Percentiles rank a stretch among this genome's conserved stretches.
Conservation (phyloP, 2,113 vertebrate genomes). For the Phyllostomus hastatus region DNA sequence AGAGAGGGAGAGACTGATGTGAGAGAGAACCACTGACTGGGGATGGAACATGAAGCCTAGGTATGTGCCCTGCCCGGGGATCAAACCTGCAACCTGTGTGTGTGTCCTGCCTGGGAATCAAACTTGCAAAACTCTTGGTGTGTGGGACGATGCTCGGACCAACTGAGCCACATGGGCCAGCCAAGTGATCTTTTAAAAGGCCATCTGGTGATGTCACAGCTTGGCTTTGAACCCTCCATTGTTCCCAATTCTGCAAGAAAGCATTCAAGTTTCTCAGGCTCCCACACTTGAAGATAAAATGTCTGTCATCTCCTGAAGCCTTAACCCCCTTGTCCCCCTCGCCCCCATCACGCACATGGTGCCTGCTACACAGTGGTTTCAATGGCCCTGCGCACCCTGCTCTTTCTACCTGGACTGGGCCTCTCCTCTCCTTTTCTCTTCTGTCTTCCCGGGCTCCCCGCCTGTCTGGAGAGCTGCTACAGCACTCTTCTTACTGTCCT, state of each 20-base stretch:
- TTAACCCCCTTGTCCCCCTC: background rate
- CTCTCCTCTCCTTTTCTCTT: background rate
- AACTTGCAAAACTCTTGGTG: too few species aligned
- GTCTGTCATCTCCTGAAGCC: background rate
- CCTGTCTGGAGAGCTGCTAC: background rate
- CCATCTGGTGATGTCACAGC: background rate
- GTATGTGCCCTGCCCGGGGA: too few species aligned
- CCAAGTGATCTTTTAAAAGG: background rate
- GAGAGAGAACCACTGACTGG: too few species aligned
- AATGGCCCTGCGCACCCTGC: background rate
- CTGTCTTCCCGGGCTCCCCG: background rate
- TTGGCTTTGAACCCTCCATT: background rate
- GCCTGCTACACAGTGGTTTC: fast-evolving
- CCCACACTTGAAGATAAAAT: background rate
- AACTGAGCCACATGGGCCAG: too few species aligned
- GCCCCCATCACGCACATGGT: fast-evolving
- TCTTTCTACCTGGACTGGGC: background rate
- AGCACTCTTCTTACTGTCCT: background rate
- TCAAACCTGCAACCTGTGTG: too few species aligned
- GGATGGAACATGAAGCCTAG: too few species aligned
- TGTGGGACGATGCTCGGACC: too few species aligned
- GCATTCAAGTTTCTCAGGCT: background rate
- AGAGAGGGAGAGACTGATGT: too few species aligned
- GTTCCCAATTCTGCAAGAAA: background rate
- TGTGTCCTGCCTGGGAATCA: too few species aligned